These are phyloP conservation scores for Carpatolechia fugitivella DNA, from an alignment of 2,888 invertebrate species.

Conservation along the genomic window DNA sequence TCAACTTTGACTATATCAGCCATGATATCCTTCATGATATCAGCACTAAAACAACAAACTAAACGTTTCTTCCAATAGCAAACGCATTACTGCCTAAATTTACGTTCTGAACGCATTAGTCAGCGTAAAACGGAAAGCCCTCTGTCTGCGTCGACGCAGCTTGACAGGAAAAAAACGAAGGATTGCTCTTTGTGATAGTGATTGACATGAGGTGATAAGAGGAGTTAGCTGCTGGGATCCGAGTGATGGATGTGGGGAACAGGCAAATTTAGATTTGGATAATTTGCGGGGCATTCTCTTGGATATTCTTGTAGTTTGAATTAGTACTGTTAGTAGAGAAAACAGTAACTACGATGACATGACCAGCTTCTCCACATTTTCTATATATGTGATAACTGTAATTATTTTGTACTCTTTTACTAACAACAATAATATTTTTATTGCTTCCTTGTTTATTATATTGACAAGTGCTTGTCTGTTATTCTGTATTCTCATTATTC, in stretches of 20 bases:
- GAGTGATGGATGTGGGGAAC: constrained; percentile 48
- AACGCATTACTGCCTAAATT: not conserved
- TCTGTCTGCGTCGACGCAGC: constrained; percentile 61
- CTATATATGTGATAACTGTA: too few relatives aligned
- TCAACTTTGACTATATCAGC: too few relatives aligned
- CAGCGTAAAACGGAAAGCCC: constrained; percentile 46
- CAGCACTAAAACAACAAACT: not conserved
- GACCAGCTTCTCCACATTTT: too few relatives aligned
- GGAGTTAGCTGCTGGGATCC: constrained; percentile 31
- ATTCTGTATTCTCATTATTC: too few relatives aligned
- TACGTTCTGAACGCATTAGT: constrained; percentile 3
- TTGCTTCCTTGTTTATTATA: too few relatives aligned
- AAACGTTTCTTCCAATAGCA: not conserved
- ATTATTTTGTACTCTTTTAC: too few relatives aligned
- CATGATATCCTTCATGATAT: too few relatives aligned
- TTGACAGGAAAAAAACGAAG: constrained; percentile 3
- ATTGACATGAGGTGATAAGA: constrained; percentile 64
- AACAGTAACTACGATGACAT: too few relatives aligned
- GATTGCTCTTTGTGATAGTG: constrained; percentile 42
- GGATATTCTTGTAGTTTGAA: not conserved
- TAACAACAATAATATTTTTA: too few relatives aligned
- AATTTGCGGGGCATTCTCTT: not conserved
- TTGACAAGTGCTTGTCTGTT: too few relatives aligned
- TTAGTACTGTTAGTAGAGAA: too few relatives aligned
- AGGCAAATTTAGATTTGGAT: constrained; percentile 15